Evolutionary conservation across 2,797 vertebrate genomes (phyloP), one percentile per base, ranked within the genome.

Genomic region (Ficedula albicollis): DNA sequence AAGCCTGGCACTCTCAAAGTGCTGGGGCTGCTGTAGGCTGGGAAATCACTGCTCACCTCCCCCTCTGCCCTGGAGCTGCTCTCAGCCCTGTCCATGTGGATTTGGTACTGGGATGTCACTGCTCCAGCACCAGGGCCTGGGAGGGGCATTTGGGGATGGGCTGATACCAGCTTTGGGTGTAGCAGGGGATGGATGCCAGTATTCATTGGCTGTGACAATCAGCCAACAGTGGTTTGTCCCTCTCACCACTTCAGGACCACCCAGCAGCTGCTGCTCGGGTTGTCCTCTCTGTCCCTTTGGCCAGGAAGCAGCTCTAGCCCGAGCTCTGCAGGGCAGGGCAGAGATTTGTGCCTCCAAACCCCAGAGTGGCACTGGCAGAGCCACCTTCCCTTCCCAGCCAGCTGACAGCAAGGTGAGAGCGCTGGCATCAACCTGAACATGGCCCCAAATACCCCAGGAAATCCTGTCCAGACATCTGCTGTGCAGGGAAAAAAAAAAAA

Each of bases 351-450:
- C 36, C 44, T 54, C 62, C 70, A 63, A 67, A 27, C 22, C 55
- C 70, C 62, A 11, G 27, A 52, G 62, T 18, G 54, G 62, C 74
- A 54, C 34, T 43, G 48, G 36, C 84, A 83, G 49, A 88, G 32
- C 41, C 60, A 27, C n/a, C 29, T 56, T 36, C 67, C 51, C 70
- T 51, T 70, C 81, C 67, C 52, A 75, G 77, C 22, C 54, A 63
- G 26, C 43, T 54, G 23, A 4, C 30, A 82, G 70, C 34, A 23
- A 8, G 23, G 20, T 58, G 56, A 55, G 12, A 51, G 29, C 11
- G 5, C 44, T 9, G 29, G 8, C 74, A 81, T 13, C 0, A 0
- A 64, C 23, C 15, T 0, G 2, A 52, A 23, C 0, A 0, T 5
- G 21, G n/a, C 30, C 48, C 36, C 10, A 52, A 5, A 32, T 18